Percentiles rank a stretch among this genome's conserved stretches.
These are phyloP conservation scores for Drosophila mayaguana DNA, from an alignment of 2,888 invertebrate genomes.

Conservation along the genomic window DNA sequence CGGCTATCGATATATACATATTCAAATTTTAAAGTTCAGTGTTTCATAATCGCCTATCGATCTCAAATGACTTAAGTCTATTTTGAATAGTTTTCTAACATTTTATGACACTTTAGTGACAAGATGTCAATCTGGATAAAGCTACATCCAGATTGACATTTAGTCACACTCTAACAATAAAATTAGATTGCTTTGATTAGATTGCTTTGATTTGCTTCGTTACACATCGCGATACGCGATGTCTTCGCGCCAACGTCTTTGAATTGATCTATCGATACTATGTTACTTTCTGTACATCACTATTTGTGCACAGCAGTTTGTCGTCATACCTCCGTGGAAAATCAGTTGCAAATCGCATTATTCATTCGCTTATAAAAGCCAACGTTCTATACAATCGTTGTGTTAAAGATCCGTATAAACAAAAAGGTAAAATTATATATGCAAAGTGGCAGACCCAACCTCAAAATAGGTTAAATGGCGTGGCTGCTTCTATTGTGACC, in stretches of 20 bases:
- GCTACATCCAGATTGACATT: too few species aligned
- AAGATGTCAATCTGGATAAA: too few species aligned
- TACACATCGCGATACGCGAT: conserved; percentile 3
- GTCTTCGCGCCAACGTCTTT: neutral
- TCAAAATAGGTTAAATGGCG: conserved; percentile 66
- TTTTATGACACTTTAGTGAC: too few species aligned
- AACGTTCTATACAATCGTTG: conserved; percentile 29
- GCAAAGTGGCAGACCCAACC: conserved; percentile 48
- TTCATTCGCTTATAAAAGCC: conserved; percentile 16
- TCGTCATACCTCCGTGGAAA: conserved; percentile 45
- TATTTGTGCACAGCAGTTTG: conserved; percentile 51
- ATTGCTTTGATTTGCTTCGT: neutral
- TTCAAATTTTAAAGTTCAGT: neutral
- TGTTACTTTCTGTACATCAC: conserved; percentile 34
- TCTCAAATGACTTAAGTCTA: neutral
- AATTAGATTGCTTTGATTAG: neutral
- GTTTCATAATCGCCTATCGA: neutral
- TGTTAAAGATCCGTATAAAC: conserved; percentile 26
- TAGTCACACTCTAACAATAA: neutral
- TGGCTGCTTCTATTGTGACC: conserved; percentile 54
- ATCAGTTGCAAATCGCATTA: conserved; percentile 25
- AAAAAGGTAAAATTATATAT: conserved; percentile 33
- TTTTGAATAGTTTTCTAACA: neutral
- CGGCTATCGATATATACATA: neutral
- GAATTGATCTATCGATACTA: conserved; percentile 12